Conservation (phyloP, 2,113 vertebrate genomes). For the Guaruba guarouba region DNA sequence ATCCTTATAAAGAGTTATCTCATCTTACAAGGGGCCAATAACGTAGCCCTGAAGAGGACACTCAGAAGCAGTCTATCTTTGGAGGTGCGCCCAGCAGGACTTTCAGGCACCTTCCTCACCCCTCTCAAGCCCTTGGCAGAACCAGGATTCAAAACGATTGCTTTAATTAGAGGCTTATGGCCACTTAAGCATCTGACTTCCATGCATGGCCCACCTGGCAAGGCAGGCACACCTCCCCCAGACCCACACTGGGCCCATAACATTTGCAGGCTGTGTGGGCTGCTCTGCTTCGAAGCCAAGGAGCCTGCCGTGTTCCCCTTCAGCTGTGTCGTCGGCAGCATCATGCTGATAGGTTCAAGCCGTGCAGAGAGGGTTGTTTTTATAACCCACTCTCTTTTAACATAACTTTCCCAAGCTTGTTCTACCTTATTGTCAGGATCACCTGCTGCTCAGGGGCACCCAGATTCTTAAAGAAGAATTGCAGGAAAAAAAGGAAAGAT, state of each 20-base stretch:
- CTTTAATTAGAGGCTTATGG: constrained; percentile 2
- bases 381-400: constrained; percentile 48
- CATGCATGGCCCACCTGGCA: constrained; percentile 3
- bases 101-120: neutral
- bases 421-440: neutral
- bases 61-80: neutral
- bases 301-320: neutral
- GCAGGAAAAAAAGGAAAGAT: neutral
- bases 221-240: constrained; percentile 16
- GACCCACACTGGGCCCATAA: neutral
- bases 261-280: constrained; percentile 44
- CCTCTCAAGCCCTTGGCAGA: neutral
- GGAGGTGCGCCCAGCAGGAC: neutral
- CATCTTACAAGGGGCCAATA: neutral
- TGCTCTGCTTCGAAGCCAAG: neutral
- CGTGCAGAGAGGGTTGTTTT: constrained; percentile 48
- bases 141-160: neutral
- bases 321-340: neutral
- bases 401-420: constrained; percentile 60
- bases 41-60: neutral
- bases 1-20: neutral
- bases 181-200: constrained; percentile 37
- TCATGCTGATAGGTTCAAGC: constrained; percentile 49
- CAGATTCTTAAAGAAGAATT: neutral
- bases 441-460: constrained; percentile 16